These are phyloP conservation scores for Euplexia lucipara DNA, from an alignment of 2,888 invertebrate genomes.

Conservation along the genomic window DNA sequence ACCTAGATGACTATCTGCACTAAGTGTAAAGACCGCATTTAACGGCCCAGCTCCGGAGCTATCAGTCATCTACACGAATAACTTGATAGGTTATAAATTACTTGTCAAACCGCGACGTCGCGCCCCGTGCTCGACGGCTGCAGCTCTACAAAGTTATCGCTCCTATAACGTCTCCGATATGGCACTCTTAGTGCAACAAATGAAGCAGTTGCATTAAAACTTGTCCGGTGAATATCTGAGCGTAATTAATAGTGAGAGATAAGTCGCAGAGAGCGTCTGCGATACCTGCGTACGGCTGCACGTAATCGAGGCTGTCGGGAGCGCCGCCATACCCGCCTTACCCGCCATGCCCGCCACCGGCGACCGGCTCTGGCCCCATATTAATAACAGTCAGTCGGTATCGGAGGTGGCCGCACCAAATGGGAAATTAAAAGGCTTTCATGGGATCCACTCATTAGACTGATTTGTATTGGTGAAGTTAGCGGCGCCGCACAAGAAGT, in stretches of 20 bases:
- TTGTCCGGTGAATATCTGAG: slow-evolving; percentile 88
- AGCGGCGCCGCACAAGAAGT: slow-evolving; percentile 85
- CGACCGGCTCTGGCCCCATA: slow-evolving; percentile 80
- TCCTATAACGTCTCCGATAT: slow-evolving; percentile 85
- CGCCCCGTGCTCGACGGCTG: slow-evolving; percentile 71
- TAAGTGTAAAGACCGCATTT: slow-evolving; percentile 76
- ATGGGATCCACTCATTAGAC: slow-evolving; percentile 88
- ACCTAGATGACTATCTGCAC: slow-evolving; percentile 80
- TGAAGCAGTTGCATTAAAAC: slow-evolving; percentile 91
- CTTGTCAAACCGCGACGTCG: slow-evolving; percentile 63
- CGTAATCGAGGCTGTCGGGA: slow-evolving; percentile 85
- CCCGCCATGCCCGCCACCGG: slow-evolving; percentile 62
- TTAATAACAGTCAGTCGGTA: slow-evolving; percentile 89
- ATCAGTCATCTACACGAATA: slow-evolving; percentile 76
- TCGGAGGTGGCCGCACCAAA: slow-evolving; percentile 87
- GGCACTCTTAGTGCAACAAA: slow-evolving; percentile 87
- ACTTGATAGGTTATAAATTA: slow-evolving; percentile 67
- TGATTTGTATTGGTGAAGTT: slow-evolving; percentile 84
- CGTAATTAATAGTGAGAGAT: slow-evolving; percentile 90
- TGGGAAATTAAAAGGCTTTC: slow-evolving; percentile 91
- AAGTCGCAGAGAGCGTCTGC: slow-evolving; percentile 83
- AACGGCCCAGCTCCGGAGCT: slow-evolving; percentile 69
- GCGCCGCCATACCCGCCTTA: slow-evolving; percentile 73
- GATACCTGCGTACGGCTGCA: slow-evolving; percentile 79
- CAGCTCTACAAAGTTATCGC: slow-evolving; percentile 85